These are phyloP conservation scores for Drosophila conformis DNA, from an alignment of 2,888 invertebrate genomes.

Conservation along the genomic window DNA sequence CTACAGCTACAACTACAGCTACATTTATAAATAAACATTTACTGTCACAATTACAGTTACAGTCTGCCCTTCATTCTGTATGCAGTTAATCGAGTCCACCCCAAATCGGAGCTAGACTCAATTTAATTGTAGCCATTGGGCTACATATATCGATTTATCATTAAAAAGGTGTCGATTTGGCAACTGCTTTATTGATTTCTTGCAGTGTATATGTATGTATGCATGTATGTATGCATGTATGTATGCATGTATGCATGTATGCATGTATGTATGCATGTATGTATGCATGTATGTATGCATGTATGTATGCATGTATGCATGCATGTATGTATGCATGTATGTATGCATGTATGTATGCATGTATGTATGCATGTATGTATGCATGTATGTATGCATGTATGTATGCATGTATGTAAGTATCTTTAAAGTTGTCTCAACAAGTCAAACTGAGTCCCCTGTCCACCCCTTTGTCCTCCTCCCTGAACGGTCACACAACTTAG, in stretches of 20 bases:
- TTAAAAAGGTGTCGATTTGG: background rate
- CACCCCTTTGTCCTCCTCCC: background rate
- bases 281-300: background rate
- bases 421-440: conserved; percentile 15
- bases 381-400: background rate
- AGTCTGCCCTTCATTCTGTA: background rate
- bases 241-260: background rate
- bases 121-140: background rate
- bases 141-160: background rate
- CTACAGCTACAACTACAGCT: conserved; percentile 9
- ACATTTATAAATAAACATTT: background rate
- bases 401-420: background rate
- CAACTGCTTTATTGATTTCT: conserved; percentile 1
- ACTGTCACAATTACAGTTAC: conserved; percentile 1
- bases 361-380: background rate
- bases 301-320: background rate
- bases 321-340: too few species aligned
- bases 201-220: background rate
- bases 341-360: background rate
- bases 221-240: too few species aligned
- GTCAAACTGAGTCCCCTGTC: background rate
- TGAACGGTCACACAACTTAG: background rate
- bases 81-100: background rate
- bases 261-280: background rate
- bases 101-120: background rate